Percentiles rank a stretch among this genome's conserved stretches.
Evolutionary conservation across 2,113 vertebrate genomes (phyloP).

Genomic region (Pluvialis apricaria): DNA sequence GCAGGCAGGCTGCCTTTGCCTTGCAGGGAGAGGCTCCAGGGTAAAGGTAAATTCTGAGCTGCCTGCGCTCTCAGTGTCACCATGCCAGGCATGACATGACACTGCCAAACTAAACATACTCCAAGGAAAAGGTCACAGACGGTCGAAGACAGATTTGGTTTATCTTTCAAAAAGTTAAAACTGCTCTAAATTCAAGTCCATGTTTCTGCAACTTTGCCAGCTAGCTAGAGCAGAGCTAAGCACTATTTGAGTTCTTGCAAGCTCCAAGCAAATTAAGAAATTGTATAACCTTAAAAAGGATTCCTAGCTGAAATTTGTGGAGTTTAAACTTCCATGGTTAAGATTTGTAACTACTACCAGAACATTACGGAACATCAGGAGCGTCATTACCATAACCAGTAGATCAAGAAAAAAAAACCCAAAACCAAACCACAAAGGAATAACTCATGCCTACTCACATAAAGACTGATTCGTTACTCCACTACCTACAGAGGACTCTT

Average conservation of each 20-base stretch:
- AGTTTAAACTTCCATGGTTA: background rate
- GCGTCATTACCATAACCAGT: background rate
- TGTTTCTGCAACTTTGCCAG: background rate
- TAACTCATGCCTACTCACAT: background rate
- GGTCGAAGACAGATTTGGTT: background rate
- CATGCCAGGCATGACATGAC: background rate
- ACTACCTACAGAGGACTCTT: background rate
- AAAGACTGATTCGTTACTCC: background rate
- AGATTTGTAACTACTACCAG: background rate
- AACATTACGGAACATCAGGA: background rate
- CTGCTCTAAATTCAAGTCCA: background rate
- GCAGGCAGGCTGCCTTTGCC: background rate
- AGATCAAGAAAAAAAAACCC: background rate
- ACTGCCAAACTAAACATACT: background rate
- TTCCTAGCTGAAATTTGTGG: background rate
- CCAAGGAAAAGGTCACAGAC: background rate
- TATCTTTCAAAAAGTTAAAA: background rate
- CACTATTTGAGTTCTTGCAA: background rate
- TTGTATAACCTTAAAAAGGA: background rate
- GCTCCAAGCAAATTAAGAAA: background rate
- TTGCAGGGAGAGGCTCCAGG: background rate
- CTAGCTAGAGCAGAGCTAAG: background rate
- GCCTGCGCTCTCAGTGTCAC: background rate
- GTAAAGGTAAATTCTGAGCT: background rate
- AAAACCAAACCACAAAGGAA: background rate